A percentile compares a stretch with the other conserved stretches of the same genome.
phyloP scores from a whole-genome alignment of 2,113 vertebrate species.

The Zapus hudsonius region DNA sequence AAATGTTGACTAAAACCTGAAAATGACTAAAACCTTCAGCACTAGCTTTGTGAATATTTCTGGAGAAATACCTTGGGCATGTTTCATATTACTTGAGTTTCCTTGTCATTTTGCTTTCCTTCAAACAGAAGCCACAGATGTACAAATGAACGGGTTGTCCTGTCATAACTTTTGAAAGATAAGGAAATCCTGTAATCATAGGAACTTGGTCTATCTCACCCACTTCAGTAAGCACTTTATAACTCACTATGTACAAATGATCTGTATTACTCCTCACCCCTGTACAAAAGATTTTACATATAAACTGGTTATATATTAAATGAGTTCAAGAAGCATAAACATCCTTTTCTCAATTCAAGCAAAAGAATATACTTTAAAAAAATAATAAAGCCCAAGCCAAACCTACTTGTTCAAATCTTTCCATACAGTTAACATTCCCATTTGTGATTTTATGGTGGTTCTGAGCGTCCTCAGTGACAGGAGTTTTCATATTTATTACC shows the following conservation, averaged over 20 bases:
- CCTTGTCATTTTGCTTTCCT: conserved; percentile 56
- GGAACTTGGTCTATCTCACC: conserved; percentile 62
- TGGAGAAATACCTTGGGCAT: conserved; percentile 69
- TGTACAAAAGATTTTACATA: conserved; percentile 85
- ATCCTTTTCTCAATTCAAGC: conserved; percentile 75
- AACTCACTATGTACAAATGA: conserved; percentile 85
- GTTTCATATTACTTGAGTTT: conserved; percentile 48
- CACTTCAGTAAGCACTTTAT: conserved; percentile 80
- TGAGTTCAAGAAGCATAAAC: conserved; percentile 82
- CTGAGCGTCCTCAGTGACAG: conserved; percentile 47
- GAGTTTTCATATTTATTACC: conserved; percentile 53
- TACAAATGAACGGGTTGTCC: conserved; percentile 47
- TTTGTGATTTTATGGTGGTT: neutral
- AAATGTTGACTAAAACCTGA: conserved; percentile 57
- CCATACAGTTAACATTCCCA: neutral
- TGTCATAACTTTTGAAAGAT: conserved; percentile 74
- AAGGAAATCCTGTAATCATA: conserved; percentile 53
- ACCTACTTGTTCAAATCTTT: conserved; percentile 69
- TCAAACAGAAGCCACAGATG: conserved; percentile 66
- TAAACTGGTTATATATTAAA: conserved; percentile 88
- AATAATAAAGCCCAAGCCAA: conserved; percentile 77
- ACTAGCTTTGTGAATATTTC: conserved; percentile 68
- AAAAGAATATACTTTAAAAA: conserved; percentile 68
- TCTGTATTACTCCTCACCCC: conserved; percentile 52
- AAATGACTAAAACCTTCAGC: conserved; percentile 65